phyloP scores from a whole-genome alignment of 92 coral and sea anemone genomes.

The Metridium senile region DNA sequence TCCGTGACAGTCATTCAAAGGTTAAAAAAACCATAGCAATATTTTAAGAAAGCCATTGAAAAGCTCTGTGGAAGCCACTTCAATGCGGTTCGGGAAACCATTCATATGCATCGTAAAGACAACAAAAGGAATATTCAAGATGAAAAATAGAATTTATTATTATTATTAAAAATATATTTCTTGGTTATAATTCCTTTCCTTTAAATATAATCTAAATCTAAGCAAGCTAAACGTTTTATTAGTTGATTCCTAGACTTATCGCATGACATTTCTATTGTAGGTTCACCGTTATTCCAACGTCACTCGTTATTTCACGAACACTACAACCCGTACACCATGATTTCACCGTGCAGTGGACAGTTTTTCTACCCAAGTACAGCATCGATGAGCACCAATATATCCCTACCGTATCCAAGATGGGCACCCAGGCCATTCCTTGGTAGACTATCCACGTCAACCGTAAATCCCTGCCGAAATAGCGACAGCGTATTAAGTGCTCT shows the following conservation, averaged over 20 bases:
- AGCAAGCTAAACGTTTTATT: no score
- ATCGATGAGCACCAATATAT: constrained; percentile 17
- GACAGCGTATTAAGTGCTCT: background rate
- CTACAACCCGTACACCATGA: constrained; percentile 55
- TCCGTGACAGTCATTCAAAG: no score
- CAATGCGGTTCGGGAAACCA: no score
- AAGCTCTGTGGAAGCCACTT: no score
- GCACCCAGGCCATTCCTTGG: constrained; percentile 37
- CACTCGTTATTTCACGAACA: constrained; percentile 29
- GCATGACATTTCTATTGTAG: constrained; percentile 36
- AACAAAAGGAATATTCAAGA: no score
- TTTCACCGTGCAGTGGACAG: constrained; percentile 54
- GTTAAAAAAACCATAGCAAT: no score
- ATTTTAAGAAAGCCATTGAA: no score
- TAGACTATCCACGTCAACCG: constrained; percentile 16
- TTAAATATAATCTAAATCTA: no score
- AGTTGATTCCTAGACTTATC: background rate
- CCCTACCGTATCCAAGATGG: constrained; percentile 63
- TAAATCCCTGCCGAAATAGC: constrained; percentile 29
- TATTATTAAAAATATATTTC: no score
- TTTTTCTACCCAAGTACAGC: constrained; percentile 16
- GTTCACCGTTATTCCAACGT: constrained; percentile 40
- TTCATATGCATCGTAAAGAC: no score
- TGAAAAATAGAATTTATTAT: no score
- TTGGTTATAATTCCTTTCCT: no score